Conservation (phyloP, 2,797 vertebrate species). For the Gymnoscopelus microlampas region DNA sequence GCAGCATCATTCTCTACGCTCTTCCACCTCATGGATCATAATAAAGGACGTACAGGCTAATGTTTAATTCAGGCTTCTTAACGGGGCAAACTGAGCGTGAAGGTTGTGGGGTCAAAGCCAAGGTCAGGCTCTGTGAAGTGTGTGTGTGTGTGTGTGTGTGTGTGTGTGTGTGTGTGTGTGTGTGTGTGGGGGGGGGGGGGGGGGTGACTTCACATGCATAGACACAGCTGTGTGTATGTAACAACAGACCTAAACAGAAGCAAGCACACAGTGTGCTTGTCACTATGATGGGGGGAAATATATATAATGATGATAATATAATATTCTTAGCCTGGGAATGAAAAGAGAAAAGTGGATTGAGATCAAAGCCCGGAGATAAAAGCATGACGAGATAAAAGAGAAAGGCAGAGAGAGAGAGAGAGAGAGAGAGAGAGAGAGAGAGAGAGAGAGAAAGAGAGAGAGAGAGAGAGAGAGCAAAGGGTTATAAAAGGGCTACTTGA, state of each 20-base stretch:
- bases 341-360: conserved; percentile 57
- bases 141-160: conserved; percentile 26
- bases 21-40: conserved; percentile 33
- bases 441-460: conserved; percentile 6
- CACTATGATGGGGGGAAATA: conserved; percentile 22
- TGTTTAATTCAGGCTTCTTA: conserved; percentile 67
- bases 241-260: conserved; percentile 53
- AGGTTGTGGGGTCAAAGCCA: conserved; percentile 54
- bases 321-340: conserved; percentile 55
- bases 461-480: conserved; percentile 5
- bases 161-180: not conserved
- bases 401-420: conserved; percentile 10
- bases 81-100: conserved; percentile 34
- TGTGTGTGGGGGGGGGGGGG: too few relatives aligned
- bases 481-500: conserved; percentile 34
- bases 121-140: conserved; percentile 46
- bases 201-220: conserved; percentile 38
- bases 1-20: too few relatives aligned
- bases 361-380: conserved; percentile 60
- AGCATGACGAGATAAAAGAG: conserved; percentile 54
- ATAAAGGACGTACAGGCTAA: conserved; percentile 47
- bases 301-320: conserved; percentile 48
- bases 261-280: conserved; percentile 20
- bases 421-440: conserved; percentile 9
- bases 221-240: conserved; percentile 71